Evolutionary conservation across 2,797 vertebrate species (phyloP).

Genomic region (Anabas testudineus): DNA sequence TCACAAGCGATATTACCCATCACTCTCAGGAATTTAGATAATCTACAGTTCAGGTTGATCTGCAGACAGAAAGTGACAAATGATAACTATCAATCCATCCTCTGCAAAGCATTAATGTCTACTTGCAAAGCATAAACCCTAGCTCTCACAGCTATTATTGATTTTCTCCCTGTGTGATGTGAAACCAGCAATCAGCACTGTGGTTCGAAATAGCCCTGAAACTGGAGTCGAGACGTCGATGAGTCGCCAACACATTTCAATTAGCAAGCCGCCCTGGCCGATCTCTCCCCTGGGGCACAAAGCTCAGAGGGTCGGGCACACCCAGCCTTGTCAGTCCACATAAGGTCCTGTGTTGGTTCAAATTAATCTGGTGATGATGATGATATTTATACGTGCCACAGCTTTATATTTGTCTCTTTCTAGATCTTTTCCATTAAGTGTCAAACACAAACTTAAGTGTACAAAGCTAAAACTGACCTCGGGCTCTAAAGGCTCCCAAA

Average conservation of each 20-base stretch:
- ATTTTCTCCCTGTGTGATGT: constrained; percentile 86
- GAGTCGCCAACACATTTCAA: constrained; percentile 93
- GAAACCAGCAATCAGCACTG: constrained; percentile 90
- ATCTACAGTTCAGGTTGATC: constrained; percentile 53
- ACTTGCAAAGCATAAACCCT: constrained; percentile 83
- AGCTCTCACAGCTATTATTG: constrained; percentile 85
- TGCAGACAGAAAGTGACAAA: constrained; percentile 70
- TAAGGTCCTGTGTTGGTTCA: constrained; percentile 65
- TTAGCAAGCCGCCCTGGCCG: constrained; percentile 88
- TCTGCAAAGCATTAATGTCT: constrained; percentile 83
- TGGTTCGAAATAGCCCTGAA: constrained; percentile 90
- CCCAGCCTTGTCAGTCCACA: constrained; percentile 73
- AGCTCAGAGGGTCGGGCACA: constrained; percentile 77
- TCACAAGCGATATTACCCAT: constrained; percentile 29
- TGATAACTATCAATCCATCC: constrained; percentile 76
- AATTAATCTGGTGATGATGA: constrained; percentile 69
- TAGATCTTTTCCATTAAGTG: constrained; percentile 26
- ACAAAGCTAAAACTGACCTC: constrained; percentile 26
- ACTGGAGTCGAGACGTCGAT: constrained; percentile 88
- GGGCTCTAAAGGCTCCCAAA: constrained; percentile 10
- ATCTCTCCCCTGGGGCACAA: constrained; percentile 86
- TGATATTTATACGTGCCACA: constrained; percentile 52
- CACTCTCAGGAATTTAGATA: constrained; percentile 48
- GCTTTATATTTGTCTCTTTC: constrained; percentile 50
- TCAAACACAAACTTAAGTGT: constrained; percentile 35